These are phyloP conservation scores for Tympanoctomys barrerae DNA, from an alignment of 2,797 vertebrate genomes.

Conservation along the genomic window DNA sequence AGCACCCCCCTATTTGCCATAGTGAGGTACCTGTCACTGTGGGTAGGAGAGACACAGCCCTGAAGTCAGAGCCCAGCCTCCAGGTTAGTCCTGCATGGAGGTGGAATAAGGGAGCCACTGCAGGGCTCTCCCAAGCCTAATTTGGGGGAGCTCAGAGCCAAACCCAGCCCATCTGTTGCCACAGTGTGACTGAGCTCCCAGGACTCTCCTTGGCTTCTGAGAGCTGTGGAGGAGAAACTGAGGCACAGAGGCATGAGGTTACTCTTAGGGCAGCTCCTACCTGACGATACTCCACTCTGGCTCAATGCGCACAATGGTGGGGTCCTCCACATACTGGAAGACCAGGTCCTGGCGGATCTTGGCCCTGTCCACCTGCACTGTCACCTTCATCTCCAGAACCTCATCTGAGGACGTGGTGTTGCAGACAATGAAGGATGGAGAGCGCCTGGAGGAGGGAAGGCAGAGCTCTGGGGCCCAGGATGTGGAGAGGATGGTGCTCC, in stretches of 20 bases:
- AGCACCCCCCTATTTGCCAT: background rate
- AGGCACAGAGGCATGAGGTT: background rate
- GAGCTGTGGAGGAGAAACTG: background rate
- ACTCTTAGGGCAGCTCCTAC: slow-evolving; percentile 83
- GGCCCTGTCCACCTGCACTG: slow-evolving; percentile 95
- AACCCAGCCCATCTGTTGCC: background rate
- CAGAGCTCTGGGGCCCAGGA: background rate
- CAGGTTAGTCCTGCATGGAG: fast-evolving
- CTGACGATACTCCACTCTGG: slow-evolving; percentile 99
- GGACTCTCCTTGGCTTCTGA: background rate
- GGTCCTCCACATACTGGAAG: slow-evolving; percentile 97
- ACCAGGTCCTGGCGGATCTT: slow-evolving; percentile 94
- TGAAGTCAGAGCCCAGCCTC: background rate
- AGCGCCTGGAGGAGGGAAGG: slow-evolving; percentile 89
- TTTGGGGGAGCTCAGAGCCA: background rate
- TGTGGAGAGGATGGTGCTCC: fast-evolving
- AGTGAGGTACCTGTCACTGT: background rate
- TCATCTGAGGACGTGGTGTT: slow-evolving; percentile 94
- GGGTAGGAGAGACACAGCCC: background rate
- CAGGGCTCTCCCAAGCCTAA: too few relatives aligned
- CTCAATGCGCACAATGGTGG: slow-evolving; percentile 95
- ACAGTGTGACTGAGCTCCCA: background rate
- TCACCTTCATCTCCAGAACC: slow-evolving; percentile 94
- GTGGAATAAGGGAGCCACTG: background rate
- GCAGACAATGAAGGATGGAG: slow-evolving; percentile 94